These are phyloP conservation scores for Artemia sinica DNA, from an alignment of 2,888 invertebrate genomes.

Conservation along the genomic window DNA sequence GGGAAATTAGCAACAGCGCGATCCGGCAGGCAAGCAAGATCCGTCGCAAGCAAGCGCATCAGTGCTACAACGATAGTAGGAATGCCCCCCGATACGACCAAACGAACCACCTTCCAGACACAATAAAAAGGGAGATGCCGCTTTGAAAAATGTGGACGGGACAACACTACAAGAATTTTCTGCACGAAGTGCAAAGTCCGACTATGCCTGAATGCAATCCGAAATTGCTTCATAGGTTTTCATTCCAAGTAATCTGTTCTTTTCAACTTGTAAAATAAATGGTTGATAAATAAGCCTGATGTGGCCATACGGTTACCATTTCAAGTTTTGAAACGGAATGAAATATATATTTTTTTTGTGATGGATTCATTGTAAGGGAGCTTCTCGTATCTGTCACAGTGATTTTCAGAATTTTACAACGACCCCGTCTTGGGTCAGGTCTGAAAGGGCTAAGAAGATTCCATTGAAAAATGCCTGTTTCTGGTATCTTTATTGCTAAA, in stretches of 20 bases:
- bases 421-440: neutral
- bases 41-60: neutral
- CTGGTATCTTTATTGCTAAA: too few species aligned
- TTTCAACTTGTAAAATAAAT: neutral
- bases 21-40: constrained; percentile 7
- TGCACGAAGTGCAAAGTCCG: neutral
- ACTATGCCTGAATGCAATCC: neutral
- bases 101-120: neutral
- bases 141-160: neutral
- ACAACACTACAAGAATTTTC: neutral
- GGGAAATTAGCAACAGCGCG: neutral
- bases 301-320: neutral
- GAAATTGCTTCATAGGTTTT: neutral
- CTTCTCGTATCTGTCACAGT: neutral
- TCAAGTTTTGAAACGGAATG: neutral
- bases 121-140: neutral
- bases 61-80: neutral
- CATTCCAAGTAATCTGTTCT: neutral
- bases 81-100: neutral
- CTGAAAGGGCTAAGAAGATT: neutral
- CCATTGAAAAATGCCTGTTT: too few species aligned
- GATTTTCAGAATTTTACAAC: neutral
- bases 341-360: neutral
- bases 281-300: neutral
- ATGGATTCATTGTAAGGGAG: neutral